These are phyloP conservation scores for Phylloscopus trochilus DNA, from an alignment of 2,113 vertebrate species.

Conservation along the genomic window DNA sequence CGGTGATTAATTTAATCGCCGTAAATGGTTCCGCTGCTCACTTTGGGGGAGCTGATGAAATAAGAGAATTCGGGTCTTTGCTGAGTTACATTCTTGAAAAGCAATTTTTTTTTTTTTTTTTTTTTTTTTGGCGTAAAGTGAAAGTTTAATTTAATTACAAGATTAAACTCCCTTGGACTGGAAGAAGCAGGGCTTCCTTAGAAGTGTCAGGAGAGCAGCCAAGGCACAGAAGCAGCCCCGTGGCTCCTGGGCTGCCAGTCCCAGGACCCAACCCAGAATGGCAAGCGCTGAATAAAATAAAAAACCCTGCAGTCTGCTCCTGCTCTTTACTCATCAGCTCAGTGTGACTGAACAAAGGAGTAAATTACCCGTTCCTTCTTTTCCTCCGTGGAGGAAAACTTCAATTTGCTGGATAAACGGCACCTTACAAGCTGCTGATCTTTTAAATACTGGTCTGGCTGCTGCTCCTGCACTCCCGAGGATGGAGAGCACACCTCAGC, in stretches of 20 bases:
- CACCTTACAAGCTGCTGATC: not conserved
- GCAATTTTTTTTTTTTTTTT: not conserved
- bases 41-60: not conserved
- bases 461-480: rapidly evolving
- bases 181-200: not conserved
- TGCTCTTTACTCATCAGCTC: not conserved
- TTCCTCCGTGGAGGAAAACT: not conserved
- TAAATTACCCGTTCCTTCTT: not conserved
- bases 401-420: not conserved
- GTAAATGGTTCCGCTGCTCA: not conserved
- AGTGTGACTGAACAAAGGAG: not conserved
- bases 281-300: not conserved
- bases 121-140: not conserved
- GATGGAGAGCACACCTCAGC: rapidly evolving
- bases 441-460: not conserved
- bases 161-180: not conserved
- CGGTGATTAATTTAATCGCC: not conserved
- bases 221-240: not conserved
- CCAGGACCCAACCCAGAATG: not conserved
- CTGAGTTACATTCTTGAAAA: not conserved
- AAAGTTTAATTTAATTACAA: slow-evolving; percentile 13
- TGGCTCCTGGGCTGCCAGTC: not conserved
- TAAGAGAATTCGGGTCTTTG: not conserved
- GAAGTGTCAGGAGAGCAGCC: not conserved
- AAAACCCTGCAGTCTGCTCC: not conserved